A percentile compares a stretch with the other conserved stretches of the same genome.
Evolutionary conservation across 2,888 invertebrate species (phyloP).

Genomic region (Seira sanloemensis): DNA sequence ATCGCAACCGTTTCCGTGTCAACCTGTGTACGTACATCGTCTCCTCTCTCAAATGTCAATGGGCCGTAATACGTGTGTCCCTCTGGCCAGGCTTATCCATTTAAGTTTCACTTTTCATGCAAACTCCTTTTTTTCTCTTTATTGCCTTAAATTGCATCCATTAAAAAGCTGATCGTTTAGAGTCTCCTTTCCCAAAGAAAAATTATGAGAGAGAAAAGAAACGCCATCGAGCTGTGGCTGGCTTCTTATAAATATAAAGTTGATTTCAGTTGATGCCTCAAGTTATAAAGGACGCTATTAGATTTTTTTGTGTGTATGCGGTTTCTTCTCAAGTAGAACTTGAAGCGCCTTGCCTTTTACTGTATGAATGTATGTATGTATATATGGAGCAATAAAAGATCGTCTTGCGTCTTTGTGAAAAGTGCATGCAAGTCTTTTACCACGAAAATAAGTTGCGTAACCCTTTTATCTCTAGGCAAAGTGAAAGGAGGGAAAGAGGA

Average conservation of each 20-base stretch:
- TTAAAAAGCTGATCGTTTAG: not conserved
- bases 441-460: not conserved
- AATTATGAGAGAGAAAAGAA: not conserved
- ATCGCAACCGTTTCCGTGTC: not conserved
- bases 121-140: too few species aligned
- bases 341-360: not conserved
- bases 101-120: not conserved
- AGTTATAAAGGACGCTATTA: not conserved
- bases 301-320: not conserved
- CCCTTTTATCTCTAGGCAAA: not conserved
- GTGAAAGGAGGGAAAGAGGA: not conserved
- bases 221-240: not conserved
- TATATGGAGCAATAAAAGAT: not conserved
- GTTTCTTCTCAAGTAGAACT: not conserved
- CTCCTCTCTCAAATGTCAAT: not conserved
- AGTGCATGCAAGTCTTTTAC: not conserved
- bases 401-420: not conserved
- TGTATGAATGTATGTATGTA: not conserved
- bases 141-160: conserved; percentile 2
- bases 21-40: not conserved
- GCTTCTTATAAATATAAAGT: not conserved
- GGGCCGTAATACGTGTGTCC: not conserved
- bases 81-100: not conserved
- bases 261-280: not conserved
- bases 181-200: not conserved